A percentile compares a stretch with the other conserved stretches of the same genome.
Evolutionary conservation across 2,797 vertebrate species (phyloP).

Genomic region (Petrocephalus sullivani): DNA sequence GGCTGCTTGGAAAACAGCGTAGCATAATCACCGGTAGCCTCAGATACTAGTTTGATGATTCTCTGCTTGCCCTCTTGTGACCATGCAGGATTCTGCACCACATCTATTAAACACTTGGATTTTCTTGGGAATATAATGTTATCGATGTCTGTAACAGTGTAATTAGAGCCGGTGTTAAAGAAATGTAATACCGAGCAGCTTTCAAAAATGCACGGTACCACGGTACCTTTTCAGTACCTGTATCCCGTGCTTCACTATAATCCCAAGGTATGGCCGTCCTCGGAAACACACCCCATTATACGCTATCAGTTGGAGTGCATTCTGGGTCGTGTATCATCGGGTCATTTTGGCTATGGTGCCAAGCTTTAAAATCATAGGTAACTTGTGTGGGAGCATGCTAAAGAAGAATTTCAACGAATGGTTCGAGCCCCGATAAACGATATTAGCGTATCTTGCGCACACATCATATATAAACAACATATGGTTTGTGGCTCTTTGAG

Average conservation of each 20-base stretch:
- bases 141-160: not conserved
- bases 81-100: not conserved
- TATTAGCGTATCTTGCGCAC: not conserved
- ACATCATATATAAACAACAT: not conserved
- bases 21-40: not conserved
- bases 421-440: not conserved
- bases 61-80: not conserved
- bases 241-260: not conserved
- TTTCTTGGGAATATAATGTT: not conserved
- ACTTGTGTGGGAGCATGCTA: not conserved
- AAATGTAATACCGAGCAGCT: not conserved
- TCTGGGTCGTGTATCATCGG: not conserved
- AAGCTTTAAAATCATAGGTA: not conserved
- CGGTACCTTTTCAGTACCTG: not conserved
- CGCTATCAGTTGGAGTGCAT: not conserved
- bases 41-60: not conserved
- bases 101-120: not conserved
- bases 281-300: not conserved
- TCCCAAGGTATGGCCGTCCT: not conserved
- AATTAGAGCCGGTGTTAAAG: not conserved
- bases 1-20: not conserved
- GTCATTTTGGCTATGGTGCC: not conserved
- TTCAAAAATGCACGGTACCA: not conserved
- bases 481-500: not conserved
- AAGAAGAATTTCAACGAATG: not conserved